Evolutionary conservation across 2,888 invertebrate species (phyloP), one percentile per base, ranked within the genome.

Genomic region (Synergus umbraculus): DNA sequence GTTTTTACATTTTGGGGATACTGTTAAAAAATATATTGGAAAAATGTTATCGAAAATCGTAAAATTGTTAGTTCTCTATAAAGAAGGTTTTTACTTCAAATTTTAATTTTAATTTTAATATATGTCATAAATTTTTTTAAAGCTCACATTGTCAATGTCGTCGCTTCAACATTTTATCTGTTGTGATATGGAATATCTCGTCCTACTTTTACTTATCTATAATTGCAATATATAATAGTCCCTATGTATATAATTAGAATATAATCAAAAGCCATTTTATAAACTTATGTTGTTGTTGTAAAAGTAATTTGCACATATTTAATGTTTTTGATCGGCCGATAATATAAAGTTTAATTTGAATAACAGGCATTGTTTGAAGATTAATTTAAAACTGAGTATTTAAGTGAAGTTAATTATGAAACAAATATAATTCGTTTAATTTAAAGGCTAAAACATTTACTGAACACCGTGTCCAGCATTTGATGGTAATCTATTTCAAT

Each of bases 161-260:
- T n/a, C n/a, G 54, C 54, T 54, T 54, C n/a, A n/a, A 8, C 54
- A 54, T 49, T n/a, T 54, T 54, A 54, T 54, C 54, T 54, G n/a
- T 29, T 29, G n/a, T 18, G 54, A n/a, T 54, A 54, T n/a, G 54
- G n/a, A 54, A n/a, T 54, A 54, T 54, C 54, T n/a, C n/a, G 54
- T 54, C 54, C 54, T 54, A n/a, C n/a, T 54, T 54, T 54, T 54
- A 54, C 54, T 54, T 54, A 54, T 54, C 54, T 2, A 54, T 22
- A 22, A 22, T 54, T n/a, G n/a, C n/a, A n/a, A 54, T 54, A 54
- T 54, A 54, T n/a, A 54, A 54, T 8, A 5, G 10, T 12, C 10
- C 12, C 29, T 29, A 29, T 29, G 29, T 29, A 29, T 44, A 9
- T 44, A 12, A 12, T n/a, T n/a, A 54, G 54, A 9, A 8, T 49